These are phyloP conservation scores for Pangasius macronema DNA, from an alignment of 2,797 vertebrate genomes.

Conservation along the genomic window DNA sequence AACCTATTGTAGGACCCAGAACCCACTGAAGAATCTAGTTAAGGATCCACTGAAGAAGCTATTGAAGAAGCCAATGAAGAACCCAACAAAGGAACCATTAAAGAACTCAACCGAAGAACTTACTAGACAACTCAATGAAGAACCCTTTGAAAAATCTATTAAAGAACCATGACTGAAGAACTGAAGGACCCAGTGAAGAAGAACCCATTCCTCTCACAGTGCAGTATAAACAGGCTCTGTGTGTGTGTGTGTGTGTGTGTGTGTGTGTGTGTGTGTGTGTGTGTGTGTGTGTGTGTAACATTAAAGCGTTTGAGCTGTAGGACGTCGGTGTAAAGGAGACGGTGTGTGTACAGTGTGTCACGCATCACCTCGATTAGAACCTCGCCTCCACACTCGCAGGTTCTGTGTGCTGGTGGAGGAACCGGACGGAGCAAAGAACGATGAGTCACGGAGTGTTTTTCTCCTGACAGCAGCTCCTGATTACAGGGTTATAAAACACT, in stretches of 20 bases:
- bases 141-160: no score
- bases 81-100: no score
- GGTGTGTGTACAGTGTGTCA: not conserved
- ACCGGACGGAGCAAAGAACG: not conserved
- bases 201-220: not conserved
- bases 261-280: not conserved
- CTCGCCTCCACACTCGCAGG: constrained; percentile 21
- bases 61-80: no score
- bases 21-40: no score
- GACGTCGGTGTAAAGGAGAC: not conserved
- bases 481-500: constrained; percentile 28
- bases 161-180: no score
- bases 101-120: no score
- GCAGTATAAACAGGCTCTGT: not conserved
- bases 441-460: constrained; percentile 23
- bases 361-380: not conserved
- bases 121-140: no score
- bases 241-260: not conserved
- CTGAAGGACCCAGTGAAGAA: not conserved
- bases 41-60: no score
- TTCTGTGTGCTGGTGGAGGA: constrained; percentile 12
- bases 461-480: constrained; percentile 25
- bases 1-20: no score
- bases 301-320: not conserved
- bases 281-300: not conserved